Evolutionary conservation across 92 coral and sea anemone species (phyloP), one percentile per base, ranked within the genome.

Genomic region (Parazoanthus darwini): DNA sequence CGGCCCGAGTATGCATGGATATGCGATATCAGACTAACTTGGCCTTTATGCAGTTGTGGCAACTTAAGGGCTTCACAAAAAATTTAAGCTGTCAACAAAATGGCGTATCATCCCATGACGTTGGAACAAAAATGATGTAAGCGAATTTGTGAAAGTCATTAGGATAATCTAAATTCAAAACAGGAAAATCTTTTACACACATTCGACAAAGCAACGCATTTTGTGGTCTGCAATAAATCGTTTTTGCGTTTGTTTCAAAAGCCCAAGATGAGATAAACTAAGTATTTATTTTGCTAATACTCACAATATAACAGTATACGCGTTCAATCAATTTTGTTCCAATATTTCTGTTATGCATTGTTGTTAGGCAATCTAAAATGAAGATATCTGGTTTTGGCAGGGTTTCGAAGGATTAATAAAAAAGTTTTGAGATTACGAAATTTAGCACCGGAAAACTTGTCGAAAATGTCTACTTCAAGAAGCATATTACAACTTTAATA

Each of bases 181-280:
- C 79, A 84, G 87, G 87, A 70, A 84, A 84, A 79, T 84, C 78
- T 71, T 84, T 84, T 71, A 70, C 79, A 84, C 87, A 71, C 87
- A 18, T 26, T 71, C 50, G 68, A 72, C 79, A 84, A 71, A 71
- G 26, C 78, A 70, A 71, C 44, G 66, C 74, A 70, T 70, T 84
- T 74, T 71, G 78, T n/a, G 46, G 75, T 33, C 20, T 35, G 68
- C 39, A 84, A 68, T 84, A 48, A 71, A 72, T 70, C 29, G 75
- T 71, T 84, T 84, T 36, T 46, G 78, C 46, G 87, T 70, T 79
- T 84, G 63, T 70, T 71, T 25, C 44, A 70, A 84, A 72, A 84
- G 67, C 38, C 77, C 33, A 26, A 46, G 44, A 70, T 84, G 87
- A 84, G 72, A 70, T 84, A 84, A 84, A 84, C 78, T 84, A 68